These are phyloP conservation scores for Yoshiicerus persimilis DNA, from an alignment of 1,140 invertebrate genomes.

Conservation along the genomic window DNA sequence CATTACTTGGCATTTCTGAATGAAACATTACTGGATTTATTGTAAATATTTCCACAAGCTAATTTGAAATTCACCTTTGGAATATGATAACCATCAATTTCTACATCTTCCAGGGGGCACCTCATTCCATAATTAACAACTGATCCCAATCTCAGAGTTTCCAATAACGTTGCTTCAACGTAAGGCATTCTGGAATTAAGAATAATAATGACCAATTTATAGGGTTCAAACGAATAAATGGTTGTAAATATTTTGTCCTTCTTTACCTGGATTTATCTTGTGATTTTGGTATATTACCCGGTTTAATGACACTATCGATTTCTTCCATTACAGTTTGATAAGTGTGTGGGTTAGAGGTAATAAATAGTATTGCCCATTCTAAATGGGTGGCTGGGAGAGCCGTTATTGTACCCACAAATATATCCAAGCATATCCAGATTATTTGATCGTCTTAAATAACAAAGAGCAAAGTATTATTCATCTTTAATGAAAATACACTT, in stretches of 20 bases:
- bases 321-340: background rate
- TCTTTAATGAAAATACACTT: too few species aligned
- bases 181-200: conserved; percentile 11
- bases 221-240: too few species aligned
- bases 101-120: background rate
- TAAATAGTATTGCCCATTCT: background rate
- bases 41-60: too few species aligned
- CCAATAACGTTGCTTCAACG: background rate
- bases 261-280: background rate
- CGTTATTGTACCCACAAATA: background rate
- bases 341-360: background rate
- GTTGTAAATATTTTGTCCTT: background rate
- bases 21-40: background rate
- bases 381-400: background rate
- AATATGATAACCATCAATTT: background rate
- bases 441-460: background rate
- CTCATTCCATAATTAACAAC: conserved; percentile 1
- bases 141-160: background rate
- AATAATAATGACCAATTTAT: too few species aligned
- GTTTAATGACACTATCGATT: background rate
- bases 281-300: background rate
- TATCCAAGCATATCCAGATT: background rate
- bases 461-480: background rate
- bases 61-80: background rate
- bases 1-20: background rate